These are phyloP conservation scores for Crocallis elinguaria DNA, from an alignment of 2,888 invertebrate genomes.

Conservation along the genomic window DNA sequence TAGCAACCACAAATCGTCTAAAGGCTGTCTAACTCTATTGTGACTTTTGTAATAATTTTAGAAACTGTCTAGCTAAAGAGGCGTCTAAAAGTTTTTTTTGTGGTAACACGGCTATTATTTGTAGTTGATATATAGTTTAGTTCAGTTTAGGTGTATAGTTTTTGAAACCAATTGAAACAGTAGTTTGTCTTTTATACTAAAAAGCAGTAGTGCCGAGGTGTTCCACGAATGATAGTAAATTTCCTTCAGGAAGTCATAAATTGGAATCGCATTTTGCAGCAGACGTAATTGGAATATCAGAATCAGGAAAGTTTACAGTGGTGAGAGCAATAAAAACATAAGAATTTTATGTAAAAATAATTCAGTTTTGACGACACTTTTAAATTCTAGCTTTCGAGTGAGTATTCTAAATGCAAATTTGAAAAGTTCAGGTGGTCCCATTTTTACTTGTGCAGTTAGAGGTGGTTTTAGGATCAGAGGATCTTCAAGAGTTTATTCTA, in stretches of 20 bases:
- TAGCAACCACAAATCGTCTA: too few relatives aligned
- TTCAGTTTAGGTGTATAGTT: too few relatives aligned
- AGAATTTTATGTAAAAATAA: conserved; percentile 36
- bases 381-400: conserved; percentile 44
- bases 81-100: too few relatives aligned
- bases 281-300: conserved; percentile 14
- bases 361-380: conserved; percentile 44
- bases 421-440: conserved; percentile 38
- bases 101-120: too few relatives aligned
- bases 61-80: too few relatives aligned
- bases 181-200: too few relatives aligned
- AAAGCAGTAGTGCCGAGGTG: neutral
- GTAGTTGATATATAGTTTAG: too few relatives aligned
- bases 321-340: conserved; percentile 32
- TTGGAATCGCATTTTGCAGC: conserved; percentile 11
- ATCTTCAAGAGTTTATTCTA: neutral
- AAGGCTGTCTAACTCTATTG: too few relatives aligned
- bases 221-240: neutral
- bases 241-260: conserved; percentile 4
- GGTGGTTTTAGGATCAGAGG: neutral
- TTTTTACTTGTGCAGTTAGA: conserved; percentile 23
- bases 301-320: conserved; percentile 14
- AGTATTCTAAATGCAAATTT: conserved; percentile 63
- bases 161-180: too few relatives aligned
- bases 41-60: too few relatives aligned